phyloP scores from a whole-genome alignment of 2,113 vertebrate species.

The Antennarius striatus region DNA sequence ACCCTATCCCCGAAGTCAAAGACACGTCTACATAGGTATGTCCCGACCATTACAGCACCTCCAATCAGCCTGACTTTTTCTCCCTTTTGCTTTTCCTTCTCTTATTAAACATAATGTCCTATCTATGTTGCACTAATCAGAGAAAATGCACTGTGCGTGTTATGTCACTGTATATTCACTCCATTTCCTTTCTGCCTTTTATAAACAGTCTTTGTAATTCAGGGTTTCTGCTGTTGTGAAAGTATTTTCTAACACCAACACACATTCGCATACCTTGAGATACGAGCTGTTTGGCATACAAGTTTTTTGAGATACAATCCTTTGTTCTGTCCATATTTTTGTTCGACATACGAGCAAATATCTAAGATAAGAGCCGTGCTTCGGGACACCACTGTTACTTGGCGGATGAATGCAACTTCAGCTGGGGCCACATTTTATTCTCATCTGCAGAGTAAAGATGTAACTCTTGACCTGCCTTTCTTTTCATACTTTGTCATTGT shows the following conservation, averaged over 20 bases:
- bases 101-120: slow-evolving; percentile 27
- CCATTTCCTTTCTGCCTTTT: slow-evolving; percentile 37
- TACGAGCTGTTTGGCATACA: no score
- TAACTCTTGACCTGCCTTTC: no score
- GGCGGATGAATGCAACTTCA: no score
- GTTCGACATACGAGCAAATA: no score
- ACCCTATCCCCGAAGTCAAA: slow-evolving; percentile 93
- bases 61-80: slow-evolving; percentile 49
- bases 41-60: slow-evolving; percentile 68
- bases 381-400: no score
- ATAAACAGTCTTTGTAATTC: slow-evolving; percentile 6
- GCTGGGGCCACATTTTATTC: no score
- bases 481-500: neutral
- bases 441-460: no score
- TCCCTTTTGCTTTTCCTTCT: slow-evolving; percentile 49
- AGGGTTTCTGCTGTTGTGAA: slow-evolving; percentile 11
- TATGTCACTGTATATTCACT: neutral
- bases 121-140: slow-evolving; percentile 24
- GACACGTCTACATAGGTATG: slow-evolving; percentile 95
- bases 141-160: slow-evolving; percentile 17
- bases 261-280: no score
- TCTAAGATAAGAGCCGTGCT: no score
- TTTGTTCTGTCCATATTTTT: no score
- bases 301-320: no score
- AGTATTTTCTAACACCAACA: slow-evolving; percentile 18